phyloP scores from a whole-genome alignment of 1,140 invertebrate genomes.

The Psix sp. region DNA sequence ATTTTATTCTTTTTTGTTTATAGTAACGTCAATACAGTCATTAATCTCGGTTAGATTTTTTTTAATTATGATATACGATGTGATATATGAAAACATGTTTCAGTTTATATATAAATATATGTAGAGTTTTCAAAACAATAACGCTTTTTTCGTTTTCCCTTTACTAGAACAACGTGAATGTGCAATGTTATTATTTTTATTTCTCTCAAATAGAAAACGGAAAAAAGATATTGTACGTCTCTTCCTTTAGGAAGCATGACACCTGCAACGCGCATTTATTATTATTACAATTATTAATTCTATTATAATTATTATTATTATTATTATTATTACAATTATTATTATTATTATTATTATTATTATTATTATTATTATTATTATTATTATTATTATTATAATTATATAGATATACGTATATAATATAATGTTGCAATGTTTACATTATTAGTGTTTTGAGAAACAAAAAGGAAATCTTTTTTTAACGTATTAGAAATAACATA shows the following conservation, averaged over 20 bases:
- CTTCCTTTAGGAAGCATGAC: conserved; percentile 33
- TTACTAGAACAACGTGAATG: conserved; percentile 58
- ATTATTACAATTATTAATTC: conserved; percentile 47
- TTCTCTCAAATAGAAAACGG: conserved; percentile 31
- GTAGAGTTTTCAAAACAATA: too few relatives aligned
- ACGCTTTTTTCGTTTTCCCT: conserved; percentile 35
- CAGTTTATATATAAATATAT: too few relatives aligned
- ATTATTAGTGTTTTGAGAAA: conserved; percentile 57
- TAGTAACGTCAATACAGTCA: too few relatives aligned
- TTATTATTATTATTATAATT: conserved; percentile 41
- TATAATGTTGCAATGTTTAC: conserved; percentile 58
- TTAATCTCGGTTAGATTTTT: too few relatives aligned
- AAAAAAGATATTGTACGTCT: conserved; percentile 51
- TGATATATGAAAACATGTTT: too few relatives aligned
- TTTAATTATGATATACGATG: too few relatives aligned
- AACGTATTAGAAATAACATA: conserved; percentile 46
- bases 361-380: too few relatives aligned
- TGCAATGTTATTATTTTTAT: conserved; percentile 59
- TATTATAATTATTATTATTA: conserved; percentile 46
- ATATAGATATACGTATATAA: conserved; percentile 58
- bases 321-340: conserved; percentile 51
- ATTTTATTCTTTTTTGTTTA: too few relatives aligned
- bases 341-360: conserved; percentile 53
- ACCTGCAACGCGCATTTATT: conserved; percentile 31
- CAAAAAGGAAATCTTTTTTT: conserved; percentile 41